phyloP scores from a whole-genome alignment of 2,113 vertebrate species.

The Amphilophus citrinellus region DNA sequence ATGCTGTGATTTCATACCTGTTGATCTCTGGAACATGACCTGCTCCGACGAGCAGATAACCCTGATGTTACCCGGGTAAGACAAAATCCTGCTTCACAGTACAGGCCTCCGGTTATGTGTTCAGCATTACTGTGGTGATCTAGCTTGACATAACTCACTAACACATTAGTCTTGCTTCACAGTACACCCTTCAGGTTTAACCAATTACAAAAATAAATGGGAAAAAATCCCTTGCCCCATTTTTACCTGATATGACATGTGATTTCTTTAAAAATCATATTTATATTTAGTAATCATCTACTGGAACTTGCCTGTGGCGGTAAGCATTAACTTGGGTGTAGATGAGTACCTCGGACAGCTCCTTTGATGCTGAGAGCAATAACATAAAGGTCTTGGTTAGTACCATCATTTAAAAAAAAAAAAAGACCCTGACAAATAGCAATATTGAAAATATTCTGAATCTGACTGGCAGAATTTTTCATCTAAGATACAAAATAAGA shows the following conservation, averaged over 20 bases:
- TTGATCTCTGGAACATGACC: not conserved
- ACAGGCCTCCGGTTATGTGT: not conserved
- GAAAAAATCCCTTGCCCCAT: not conserved
- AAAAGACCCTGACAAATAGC: not conserved
- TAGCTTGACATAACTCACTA: not conserved
- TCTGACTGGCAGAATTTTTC: not conserved
- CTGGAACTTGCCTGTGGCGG: slow-evolving; percentile 15
- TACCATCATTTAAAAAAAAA: not conserved
- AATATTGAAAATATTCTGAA: not conserved
- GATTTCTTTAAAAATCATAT: not conserved
- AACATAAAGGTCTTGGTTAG: slow-evolving; percentile 4
- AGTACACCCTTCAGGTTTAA: not conserved
- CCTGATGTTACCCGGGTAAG: not conserved
- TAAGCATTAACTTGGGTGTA: not conserved
- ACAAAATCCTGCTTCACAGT: not conserved
- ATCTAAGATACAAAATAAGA: slow-evolving; percentile 10
- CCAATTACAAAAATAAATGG: not conserved
- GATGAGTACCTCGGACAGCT: slow-evolving; percentile 41
- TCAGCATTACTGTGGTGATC: not conserved
- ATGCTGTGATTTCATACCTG: not conserved
- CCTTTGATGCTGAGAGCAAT: slow-evolving; percentile 22
- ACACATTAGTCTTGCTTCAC: slow-evolving; percentile 1
- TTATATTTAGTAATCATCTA: slow-evolving; percentile 18
- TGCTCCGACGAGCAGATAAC: not conserved
- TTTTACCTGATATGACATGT: not conserved